phyloP scores from a whole-genome alignment of 2,888 invertebrate species.

The Gari tellinella region DNA sequence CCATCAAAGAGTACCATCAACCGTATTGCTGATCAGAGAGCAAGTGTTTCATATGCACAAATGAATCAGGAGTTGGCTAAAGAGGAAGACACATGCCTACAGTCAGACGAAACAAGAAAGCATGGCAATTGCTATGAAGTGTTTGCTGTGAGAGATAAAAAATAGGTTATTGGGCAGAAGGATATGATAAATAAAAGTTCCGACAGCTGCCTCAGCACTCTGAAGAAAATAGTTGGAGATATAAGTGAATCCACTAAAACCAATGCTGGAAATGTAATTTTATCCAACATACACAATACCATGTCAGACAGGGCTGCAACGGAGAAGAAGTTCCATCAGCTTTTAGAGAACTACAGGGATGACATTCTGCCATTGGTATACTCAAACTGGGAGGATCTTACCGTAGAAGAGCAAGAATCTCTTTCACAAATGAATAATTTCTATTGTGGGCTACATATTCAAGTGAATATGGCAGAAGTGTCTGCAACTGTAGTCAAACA shows the following conservation, averaged over 20 bases:
- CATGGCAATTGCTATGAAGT: conserved; percentile 38
- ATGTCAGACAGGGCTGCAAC: conserved; percentile 47
- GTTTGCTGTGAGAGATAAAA: conserved; percentile 35
- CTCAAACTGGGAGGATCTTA: conserved; percentile 25
- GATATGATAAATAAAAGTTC: conserved; percentile 31
- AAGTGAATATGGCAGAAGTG: conserved; percentile 42
- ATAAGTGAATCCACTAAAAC: conserved; percentile 19
- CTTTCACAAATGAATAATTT: conserved; percentile 33
- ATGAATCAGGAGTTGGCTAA: conserved; percentile 9
- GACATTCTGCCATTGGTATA: conserved; percentile 31
- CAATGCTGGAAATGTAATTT: conserved; percentile 5
- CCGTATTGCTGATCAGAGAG: conserved; percentile 34
- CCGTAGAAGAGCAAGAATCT: conserved; percentile 23
- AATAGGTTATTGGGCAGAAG: conserved; percentile 31
- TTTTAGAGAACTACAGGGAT: conserved; percentile 30
- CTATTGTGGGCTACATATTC: conserved; percentile 37
- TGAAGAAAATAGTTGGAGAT: conserved; percentile 19
- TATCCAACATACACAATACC: conserved; percentile 32
- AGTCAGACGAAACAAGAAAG: conserved; percentile 33
- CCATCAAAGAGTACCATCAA: conserved; percentile 30
- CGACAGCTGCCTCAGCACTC: conserved; percentile 12
- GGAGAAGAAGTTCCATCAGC: conserved; percentile 32
- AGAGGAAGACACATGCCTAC: conserved; percentile 20
- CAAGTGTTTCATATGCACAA: conserved; percentile 27
- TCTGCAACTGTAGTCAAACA: conserved; percentile 17